Evolutionary conservation across 92 coral and sea anemone species (phyloP).

Genomic region (Desmophyllum pertusum): DNA sequence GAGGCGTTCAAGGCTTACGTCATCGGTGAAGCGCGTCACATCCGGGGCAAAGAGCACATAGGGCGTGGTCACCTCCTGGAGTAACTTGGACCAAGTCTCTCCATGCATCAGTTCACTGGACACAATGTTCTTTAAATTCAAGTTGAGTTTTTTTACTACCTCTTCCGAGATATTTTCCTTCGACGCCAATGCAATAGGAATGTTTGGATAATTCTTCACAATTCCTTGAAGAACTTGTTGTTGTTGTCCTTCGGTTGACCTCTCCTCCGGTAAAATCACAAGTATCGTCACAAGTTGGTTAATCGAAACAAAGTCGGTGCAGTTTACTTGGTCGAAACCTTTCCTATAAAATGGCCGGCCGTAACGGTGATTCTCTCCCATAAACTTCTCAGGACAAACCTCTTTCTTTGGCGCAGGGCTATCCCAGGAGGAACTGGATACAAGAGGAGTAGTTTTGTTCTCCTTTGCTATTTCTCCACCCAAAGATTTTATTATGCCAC

Average conservation of each 20-base stretch:
- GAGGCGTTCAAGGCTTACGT: constrained; percentile 45
- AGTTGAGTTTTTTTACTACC: not conserved
- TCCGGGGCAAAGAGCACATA: constrained; percentile 60
- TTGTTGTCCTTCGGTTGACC: constrained; percentile 27
- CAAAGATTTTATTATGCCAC: constrained; percentile 43
- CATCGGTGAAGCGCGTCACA: constrained; percentile 60
- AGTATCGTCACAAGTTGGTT: constrained; percentile 76
- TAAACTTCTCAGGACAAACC: constrained; percentile 78
- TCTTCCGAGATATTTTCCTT: not conserved
- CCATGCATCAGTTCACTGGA: constrained; percentile 34
- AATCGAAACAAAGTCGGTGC: no score
- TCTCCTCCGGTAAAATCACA: constrained; percentile 47
- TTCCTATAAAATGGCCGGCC: constrained; percentile 89
- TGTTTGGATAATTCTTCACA: not conserved
- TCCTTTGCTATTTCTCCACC: constrained; percentile 28
- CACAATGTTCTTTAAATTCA: not conserved
- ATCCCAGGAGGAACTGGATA: constrained; percentile 11
- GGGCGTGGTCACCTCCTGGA: constrained; percentile 46
- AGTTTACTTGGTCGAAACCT: constrained; percentile 81
- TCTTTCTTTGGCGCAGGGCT: constrained; percentile 94
- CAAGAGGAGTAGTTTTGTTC: not conserved
- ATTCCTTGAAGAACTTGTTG: constrained; percentile 18
- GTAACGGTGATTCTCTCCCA: constrained; percentile 69
- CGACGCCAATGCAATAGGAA: not conserved
- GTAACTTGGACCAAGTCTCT: constrained; percentile 37